Percentiles rank a stretch among this genome's conserved stretches.
Conservation (phyloP, 2,797 vertebrate genomes). For the Squalus acanthias region DNA sequence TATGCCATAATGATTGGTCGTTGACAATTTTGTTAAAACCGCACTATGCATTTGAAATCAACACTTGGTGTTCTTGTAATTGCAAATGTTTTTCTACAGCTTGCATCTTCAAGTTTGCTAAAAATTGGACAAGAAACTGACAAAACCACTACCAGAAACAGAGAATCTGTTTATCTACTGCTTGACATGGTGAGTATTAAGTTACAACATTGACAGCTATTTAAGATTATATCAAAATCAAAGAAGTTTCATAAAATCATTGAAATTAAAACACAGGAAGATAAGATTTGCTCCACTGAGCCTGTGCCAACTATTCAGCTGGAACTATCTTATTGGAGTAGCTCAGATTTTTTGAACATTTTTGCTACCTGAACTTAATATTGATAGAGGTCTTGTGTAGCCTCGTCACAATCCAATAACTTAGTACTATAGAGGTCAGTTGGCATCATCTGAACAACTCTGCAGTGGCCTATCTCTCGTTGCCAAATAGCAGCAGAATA, state of each 20-base stretch:
- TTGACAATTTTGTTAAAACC: background rate
- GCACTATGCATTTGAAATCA: background rate
- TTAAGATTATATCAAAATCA: background rate
- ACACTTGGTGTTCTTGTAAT: background rate
- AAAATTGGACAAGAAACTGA: slow-evolving; percentile 98
- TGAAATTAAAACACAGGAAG: background rate
- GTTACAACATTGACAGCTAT: slow-evolving; percentile 35
- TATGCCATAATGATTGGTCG: background rate
- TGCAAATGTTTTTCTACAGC: slow-evolving; percentile 54
- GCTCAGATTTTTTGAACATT: background rate
- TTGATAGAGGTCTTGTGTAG: background rate
- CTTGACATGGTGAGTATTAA: slow-evolving; percentile 83
- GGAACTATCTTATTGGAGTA: background rate
- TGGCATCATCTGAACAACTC: background rate
- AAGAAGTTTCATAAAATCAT: background rate
- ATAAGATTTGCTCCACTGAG: background rate
- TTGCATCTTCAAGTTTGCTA: slow-evolving; percentile 91
- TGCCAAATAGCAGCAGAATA: background rate
- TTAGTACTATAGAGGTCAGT: background rate
- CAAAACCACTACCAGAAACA: slow-evolving; percentile 92
- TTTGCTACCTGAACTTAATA: background rate
- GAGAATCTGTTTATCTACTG: slow-evolving; percentile 94
- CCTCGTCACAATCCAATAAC: background rate
- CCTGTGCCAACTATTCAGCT: background rate
- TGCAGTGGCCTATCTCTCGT: background rate